Conservation (phyloP, 2,113 vertebrate genomes). For the Penelope pileata region DNA sequence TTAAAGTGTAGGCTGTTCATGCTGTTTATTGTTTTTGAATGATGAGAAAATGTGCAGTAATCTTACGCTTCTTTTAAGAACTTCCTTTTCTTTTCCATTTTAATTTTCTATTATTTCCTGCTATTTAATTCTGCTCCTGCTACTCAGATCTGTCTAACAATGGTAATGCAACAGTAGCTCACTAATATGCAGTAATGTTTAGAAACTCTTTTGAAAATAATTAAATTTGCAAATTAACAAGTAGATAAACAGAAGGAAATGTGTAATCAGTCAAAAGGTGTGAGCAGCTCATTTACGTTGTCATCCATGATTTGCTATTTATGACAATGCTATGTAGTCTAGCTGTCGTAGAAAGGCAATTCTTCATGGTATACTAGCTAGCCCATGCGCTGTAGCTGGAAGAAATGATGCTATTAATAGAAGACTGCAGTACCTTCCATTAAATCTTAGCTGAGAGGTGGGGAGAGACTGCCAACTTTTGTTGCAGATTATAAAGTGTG, state of each 20-base stretch:
- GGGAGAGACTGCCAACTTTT: constrained; percentile 56
- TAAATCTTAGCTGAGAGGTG: constrained; percentile 69
- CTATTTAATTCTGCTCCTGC: constrained; percentile 10
- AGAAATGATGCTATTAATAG: constrained; percentile 71
- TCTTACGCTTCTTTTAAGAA: not conserved
- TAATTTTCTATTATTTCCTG: constrained; percentile 32
- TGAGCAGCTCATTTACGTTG: constrained; percentile 40
- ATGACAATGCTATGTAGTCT: constrained; percentile 19
- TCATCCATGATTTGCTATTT: constrained; percentile 11
- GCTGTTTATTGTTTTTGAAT: not conserved
- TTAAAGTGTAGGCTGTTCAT: not conserved
- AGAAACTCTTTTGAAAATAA: constrained; percentile 51
- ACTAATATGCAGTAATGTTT: constrained; percentile 58
- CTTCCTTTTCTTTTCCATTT: not conserved
- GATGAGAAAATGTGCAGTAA: not conserved
- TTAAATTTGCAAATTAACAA: constrained; percentile 60
- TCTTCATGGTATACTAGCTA: constrained; percentile 13
- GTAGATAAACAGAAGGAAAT: constrained; percentile 45
- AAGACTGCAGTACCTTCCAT: constrained; percentile 68
- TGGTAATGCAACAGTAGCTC: constrained; percentile 40
- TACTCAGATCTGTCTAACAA: constrained; percentile 31
- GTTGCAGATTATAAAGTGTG: constrained; percentile 58
- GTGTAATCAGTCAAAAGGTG: constrained; percentile 37
- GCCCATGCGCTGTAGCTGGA: constrained; percentile 42
- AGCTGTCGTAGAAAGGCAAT: constrained; percentile 8